phyloP scores from a whole-genome alignment of 2,888 invertebrate genomes.

The Cetonia aurata region DNA sequence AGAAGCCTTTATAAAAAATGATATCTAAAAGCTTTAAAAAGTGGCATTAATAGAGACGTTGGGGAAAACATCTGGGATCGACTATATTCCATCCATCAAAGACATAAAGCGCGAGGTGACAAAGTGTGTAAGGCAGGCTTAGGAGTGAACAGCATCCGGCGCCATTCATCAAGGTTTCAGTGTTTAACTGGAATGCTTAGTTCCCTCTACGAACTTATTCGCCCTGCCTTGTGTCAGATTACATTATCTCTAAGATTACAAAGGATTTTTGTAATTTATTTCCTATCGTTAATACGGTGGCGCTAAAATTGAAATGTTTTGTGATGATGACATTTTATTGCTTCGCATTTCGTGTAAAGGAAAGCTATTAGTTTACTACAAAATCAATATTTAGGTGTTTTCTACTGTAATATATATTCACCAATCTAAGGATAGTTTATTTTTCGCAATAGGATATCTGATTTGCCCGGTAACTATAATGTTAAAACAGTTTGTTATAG shows the following conservation, averaged over 20 bases:
- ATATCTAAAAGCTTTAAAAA: constrained; percentile 52
- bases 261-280: constrained; percentile 50
- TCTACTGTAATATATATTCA: too few relatives aligned
- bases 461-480: too few relatives aligned
- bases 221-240: constrained; percentile 59
- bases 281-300: constrained; percentile 35
- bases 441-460: too few relatives aligned
- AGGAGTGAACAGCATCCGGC: constrained; percentile 60
- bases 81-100: constrained; percentile 63
- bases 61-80: constrained; percentile 61
- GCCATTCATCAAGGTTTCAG: constrained; percentile 63
- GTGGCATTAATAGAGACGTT: constrained; percentile 64
- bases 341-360: too few relatives aligned
- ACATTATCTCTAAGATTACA: constrained; percentile 57
- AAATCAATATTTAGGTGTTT: too few relatives aligned
- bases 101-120: constrained; percentile 64
- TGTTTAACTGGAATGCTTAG: constrained; percentile 55
- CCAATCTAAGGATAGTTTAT: too few relatives aligned
- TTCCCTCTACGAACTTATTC: constrained; percentile 47
- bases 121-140: constrained; percentile 64
- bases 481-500: too few relatives aligned
- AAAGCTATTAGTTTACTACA: too few relatives aligned
- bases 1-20: constrained; percentile 43
- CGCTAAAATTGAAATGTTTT: constrained; percentile 33
- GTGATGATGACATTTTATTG: not conserved